These are phyloP conservation scores for Semibalanus balanoides DNA, from an alignment of 1,140 invertebrate genomes.

Conservation along the genomic window DNA sequence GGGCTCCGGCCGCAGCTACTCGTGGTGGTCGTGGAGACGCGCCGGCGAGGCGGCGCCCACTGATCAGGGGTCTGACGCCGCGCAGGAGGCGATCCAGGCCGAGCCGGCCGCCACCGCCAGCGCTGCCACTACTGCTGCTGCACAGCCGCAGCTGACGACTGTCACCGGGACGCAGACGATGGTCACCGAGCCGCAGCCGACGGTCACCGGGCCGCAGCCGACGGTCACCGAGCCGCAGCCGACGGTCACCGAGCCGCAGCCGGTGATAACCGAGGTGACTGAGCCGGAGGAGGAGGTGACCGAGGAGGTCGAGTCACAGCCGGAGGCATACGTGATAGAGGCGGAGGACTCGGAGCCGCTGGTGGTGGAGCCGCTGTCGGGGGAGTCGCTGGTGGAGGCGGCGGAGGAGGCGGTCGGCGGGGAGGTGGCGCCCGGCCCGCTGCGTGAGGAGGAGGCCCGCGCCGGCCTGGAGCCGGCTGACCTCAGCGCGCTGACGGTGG, in stretches of 20 bases:
- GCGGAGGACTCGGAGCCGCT: too few species aligned
- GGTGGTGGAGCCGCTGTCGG: not conserved
- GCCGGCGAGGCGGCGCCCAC: slow-evolving; percentile 54
- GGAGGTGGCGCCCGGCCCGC: too few species aligned
- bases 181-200: too few species aligned
- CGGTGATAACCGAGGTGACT: too few species aligned
- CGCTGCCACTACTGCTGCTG: too few species aligned
- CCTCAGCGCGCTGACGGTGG: slow-evolving; percentile 17
- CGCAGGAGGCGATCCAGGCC: not conserved
- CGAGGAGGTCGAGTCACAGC: too few species aligned
- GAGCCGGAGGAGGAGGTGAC: too few species aligned
- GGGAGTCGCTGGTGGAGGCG: not conserved
- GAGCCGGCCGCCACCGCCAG: not conserved
- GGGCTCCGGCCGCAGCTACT: slow-evolving; percentile 22
- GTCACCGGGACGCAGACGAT: too few species aligned
- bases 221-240: too few species aligned
- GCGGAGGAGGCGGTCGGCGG: not conserved
- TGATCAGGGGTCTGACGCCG: not conserved
- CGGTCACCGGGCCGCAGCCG: too few species aligned
- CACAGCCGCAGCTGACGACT: too few species aligned
- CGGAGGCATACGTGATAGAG: not conserved
- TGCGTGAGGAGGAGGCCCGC: not conserved
- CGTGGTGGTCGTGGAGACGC: slow-evolving; percentile 29
- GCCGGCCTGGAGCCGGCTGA: not conserved
- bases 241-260: too few species aligned